Evolutionary conservation across 2,888 invertebrate species (phyloP).

Genomic region (Nephrotoma appendiculata): DNA sequence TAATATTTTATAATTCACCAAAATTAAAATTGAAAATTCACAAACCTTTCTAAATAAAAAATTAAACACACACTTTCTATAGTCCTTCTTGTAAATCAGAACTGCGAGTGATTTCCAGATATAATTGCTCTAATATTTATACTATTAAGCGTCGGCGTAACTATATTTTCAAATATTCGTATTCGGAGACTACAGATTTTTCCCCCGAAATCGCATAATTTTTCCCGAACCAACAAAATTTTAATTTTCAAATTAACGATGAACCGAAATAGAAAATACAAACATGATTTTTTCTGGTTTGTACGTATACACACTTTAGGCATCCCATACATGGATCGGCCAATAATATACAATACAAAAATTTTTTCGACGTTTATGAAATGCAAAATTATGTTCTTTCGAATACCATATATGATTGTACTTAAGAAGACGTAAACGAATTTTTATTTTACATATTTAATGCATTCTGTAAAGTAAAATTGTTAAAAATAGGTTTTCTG

Average conservation of each 20-base stretch:
- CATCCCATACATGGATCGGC: slow-evolving; percentile 29
- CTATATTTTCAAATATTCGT: not conserved
- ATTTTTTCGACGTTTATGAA: not conserved
- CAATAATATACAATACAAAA: slow-evolving; percentile 8
- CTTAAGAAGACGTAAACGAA: not conserved
- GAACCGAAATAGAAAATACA: slow-evolving; percentile 12
- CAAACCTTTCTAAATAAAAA: slow-evolving; percentile 28
- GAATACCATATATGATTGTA: slow-evolving; percentile 14
- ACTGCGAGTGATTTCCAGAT: slow-evolving; percentile 35
- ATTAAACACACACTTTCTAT: slow-evolving; percentile 31
- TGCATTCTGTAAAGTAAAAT: not conserved
- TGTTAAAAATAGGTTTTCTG: not conserved
- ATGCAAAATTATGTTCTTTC: slow-evolving; percentile 7
- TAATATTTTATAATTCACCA: not conserved
- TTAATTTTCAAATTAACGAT: slow-evolving; percentile 7
- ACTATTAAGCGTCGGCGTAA: slow-evolving; percentile 18
- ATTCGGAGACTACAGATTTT: not conserved
- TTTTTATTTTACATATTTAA: not conserved
- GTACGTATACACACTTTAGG: slow-evolving; percentile 12
- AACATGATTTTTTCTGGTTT: slow-evolving; percentile 6
- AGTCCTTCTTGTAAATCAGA: slow-evolving; percentile 20
- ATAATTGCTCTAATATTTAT: slow-evolving; percentile 32
- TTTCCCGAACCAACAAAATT: not conserved
- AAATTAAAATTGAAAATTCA: slow-evolving; percentile 9
- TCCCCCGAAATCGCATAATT: not conserved